phyloP scores from a whole-genome alignment of 2,888 invertebrate genomes.

The Bimastos eiseni region DNA sequence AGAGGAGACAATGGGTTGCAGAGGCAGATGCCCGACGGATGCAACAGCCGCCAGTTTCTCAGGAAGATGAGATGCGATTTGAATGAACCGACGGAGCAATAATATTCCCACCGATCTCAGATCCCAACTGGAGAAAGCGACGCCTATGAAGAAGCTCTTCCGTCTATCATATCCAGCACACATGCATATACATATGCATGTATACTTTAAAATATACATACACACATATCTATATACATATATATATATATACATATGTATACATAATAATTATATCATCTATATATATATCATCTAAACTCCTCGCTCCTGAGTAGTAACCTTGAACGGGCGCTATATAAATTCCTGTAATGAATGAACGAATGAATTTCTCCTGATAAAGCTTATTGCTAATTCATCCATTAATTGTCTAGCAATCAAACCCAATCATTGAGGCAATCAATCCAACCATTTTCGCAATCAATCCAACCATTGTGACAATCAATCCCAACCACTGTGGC shows the following conservation, averaged over 20 bases:
- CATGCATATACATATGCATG: neutral
- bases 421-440: neutral
- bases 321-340: no score
- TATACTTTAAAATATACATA: no score
- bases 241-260: no score
- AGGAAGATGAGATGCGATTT: neutral
- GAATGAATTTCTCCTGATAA: no score
- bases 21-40: neutral
- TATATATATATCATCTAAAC: conserved; percentile 22
- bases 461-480: no score
- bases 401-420: neutral
- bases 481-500: no score
- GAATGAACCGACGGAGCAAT: neutral
- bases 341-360: no score
- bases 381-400: neutral
- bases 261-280: no score
- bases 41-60: neutral
- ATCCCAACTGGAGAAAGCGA: neutral
- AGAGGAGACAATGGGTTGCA: neutral
- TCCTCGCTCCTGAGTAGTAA: no score
- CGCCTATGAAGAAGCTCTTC: neutral
- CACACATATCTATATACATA: no score
- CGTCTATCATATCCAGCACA: neutral
- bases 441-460: neutral
- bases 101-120: neutral